Base-by-base conservation (phyloP, 2,113 vertebrate species). In the Notarius quadriscutis region DNA sequence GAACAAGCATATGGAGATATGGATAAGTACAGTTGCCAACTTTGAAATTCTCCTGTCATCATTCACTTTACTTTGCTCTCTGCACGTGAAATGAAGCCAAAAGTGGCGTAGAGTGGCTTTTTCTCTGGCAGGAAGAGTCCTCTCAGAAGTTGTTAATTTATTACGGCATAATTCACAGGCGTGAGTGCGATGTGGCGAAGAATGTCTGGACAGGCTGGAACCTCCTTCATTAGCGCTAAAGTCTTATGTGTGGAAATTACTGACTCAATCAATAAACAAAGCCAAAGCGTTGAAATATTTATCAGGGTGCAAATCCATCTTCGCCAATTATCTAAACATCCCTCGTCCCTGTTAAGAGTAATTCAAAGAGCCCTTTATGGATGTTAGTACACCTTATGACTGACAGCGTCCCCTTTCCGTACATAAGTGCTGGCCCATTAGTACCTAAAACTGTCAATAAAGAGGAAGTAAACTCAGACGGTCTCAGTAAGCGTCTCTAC, bases 261-360 rank as follows among this genome's bases (percentile, higher is more conserved):
- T 94, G 93, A 93, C 92, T 93, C 93, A 95, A 96, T 96, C 95
- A 96, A 96, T 96, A 96, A 95, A 93, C 94, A 95, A 95, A 95
- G 94, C 94, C 94, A 94, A 95, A 93, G 94, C 95, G 95, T 95
- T 96, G 94, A 96, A 96, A 96, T 96, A 96, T 96, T 96, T 95
- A 96, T 96, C 93, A 93, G 92, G 91, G 93, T 94, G 90, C 94
- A 93, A 94, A 92, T 94, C 94, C 93, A 94, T 95, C 92, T 92
- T 92, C 91, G 94, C 92, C 92, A 92, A 94, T 91, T 91, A 94
- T 94, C 94, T 95, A 93, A 95, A 95, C 93, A 95, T 93, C 94
- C 89, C 95, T 94, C 93, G 93, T 95, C 93, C 93, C 94, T 94
- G 94, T 96, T 95, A 95, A 94, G 94, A 94, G 93, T 95, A 94